Percentiles rank a stretch among this genome's conserved stretches.
These are phyloP conservation scores for Drosophila serrata DNA, from an alignment of 1,140 invertebrate species.

Conservation along the genomic window DNA sequence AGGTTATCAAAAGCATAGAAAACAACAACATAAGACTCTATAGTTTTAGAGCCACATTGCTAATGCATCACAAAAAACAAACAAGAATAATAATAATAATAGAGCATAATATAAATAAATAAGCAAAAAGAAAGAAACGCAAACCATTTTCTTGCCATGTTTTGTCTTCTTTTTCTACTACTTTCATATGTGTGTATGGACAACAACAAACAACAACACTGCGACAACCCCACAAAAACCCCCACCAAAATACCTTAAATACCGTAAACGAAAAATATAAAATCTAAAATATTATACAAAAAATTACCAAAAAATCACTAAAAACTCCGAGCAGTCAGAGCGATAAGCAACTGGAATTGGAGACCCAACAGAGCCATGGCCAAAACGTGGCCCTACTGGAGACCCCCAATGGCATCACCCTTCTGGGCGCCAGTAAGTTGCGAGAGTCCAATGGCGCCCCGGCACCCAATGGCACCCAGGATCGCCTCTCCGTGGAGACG, in stretches of 20 bases:
- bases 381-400: conserved; percentile 78
- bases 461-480: conserved; percentile 26
- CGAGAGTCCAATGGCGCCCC: conserved; percentile 47
- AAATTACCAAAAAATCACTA: not conserved
- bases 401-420: conserved; percentile 79
- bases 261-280: conserved; percentile 1
- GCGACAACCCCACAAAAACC: conserved; percentile 32
- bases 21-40: conserved; percentile 31
- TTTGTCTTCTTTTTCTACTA: conserved; percentile 61
- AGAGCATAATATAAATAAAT: conserved; percentile 18
- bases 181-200: conserved; percentile 67
- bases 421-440: conserved; percentile 66
- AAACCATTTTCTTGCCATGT: conserved; percentile 45
- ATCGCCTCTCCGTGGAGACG: conserved; percentile 65
- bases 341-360: conserved; percentile 69
- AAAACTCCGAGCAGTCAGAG: conserved; percentile 19
- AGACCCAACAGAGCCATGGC: conserved; percentile 52
- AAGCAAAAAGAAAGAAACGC: conserved; percentile 30
- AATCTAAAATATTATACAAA: not conserved
- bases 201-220: conserved; percentile 48
- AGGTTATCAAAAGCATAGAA: conserved; percentile 29
- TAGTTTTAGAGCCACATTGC: conserved; percentile 66
- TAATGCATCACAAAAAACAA: conserved; percentile 67
- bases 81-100: conserved; percentile 5
- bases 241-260: conserved; percentile 7